Base-by-base conservation (phyloP, 2,797 vertebrate species). In the Darevskia nairensis region DNA sequence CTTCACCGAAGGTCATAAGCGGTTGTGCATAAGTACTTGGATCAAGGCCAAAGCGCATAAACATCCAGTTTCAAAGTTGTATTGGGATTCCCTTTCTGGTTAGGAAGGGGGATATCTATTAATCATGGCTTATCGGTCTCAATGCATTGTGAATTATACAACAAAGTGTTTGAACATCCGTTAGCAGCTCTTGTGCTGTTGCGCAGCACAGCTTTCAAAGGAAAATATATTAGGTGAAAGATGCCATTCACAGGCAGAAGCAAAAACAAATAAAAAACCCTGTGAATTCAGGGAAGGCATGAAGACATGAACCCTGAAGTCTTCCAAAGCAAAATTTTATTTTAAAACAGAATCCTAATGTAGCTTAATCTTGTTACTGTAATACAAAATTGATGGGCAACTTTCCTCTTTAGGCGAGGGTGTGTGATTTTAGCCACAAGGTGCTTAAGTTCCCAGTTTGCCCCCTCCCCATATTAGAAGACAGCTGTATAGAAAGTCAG, bases 91-190 rank as follows among this genome's bases (percentile, higher is more conserved):
- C 39, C 6, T 80, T 71, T 69, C 64, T 80, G 85, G 15, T 50
- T 79, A 68, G 41, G 21, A 79, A 86, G 39, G 25, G n/a, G 46
- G 8, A 79, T 50, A 55, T 69, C 44, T 86, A 69, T 69, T 69
- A 86, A 80, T 71, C 66, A 80, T 71, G 23, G 32, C 29, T 80
- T 83, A 50, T 71, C 64, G 69, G 64, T 71, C 66, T 86, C 64
- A 69, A 76, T 27, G 27, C 66, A 86, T 39, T 32, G 66, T 80
- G 85, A 86, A 80, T 86, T 86, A 86, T 80, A 71, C 77, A 86
- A 86, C 77, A 71, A 79, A 86, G 46, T 13, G 35, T 35, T 66
- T 80, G 76, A 86, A 71, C 17, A 69, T 7, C 64, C 78, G 32
- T 68, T 68, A 86, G 85, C 66, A 50, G 35, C 44, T 35, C 32